phyloP scores from a whole-genome alignment of 1,140 invertebrate species.

The Streblospio benedicti region DNA sequence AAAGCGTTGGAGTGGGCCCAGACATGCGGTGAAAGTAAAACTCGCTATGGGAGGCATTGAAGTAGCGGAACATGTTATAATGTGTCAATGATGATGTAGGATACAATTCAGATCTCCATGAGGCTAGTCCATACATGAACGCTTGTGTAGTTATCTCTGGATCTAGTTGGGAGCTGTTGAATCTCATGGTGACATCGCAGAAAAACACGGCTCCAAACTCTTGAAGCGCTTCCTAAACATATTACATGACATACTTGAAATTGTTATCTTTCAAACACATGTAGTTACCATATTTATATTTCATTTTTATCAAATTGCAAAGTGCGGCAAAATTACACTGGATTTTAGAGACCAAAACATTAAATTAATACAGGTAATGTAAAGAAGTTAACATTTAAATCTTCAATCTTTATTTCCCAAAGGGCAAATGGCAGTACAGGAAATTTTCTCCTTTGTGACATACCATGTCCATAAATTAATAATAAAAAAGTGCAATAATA shows the following conservation, averaged over 20 bases:
- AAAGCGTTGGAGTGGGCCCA: neutral
- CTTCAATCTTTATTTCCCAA: neutral
- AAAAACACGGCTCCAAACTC: conserved; percentile 5
- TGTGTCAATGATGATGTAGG: conserved; percentile 3
- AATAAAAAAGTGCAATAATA: too few species aligned
- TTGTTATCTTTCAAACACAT: neutral
- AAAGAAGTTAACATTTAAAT: neutral
- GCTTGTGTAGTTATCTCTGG: neutral
- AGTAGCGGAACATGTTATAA: conserved; percentile 5
- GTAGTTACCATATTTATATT: neutral
- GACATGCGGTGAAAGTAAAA: neutral
- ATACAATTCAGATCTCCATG: neutral
- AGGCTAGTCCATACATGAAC: neutral
- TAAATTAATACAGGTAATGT: neutral
- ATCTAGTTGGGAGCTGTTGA: neutral
- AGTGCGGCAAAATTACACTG: neutral
- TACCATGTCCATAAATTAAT: too few species aligned
- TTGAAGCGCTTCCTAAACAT: neutral
- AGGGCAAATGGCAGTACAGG: too few species aligned
- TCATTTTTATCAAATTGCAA: neutral
- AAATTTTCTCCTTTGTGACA: too few species aligned
- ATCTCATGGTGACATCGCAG: conserved; percentile 3
- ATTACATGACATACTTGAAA: neutral
- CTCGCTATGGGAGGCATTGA: neutral
- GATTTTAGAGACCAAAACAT: neutral